These are phyloP conservation scores for Numenius phaeopus DNA, from an alignment of 2,797 vertebrate species.

Conservation along the genomic window DNA sequence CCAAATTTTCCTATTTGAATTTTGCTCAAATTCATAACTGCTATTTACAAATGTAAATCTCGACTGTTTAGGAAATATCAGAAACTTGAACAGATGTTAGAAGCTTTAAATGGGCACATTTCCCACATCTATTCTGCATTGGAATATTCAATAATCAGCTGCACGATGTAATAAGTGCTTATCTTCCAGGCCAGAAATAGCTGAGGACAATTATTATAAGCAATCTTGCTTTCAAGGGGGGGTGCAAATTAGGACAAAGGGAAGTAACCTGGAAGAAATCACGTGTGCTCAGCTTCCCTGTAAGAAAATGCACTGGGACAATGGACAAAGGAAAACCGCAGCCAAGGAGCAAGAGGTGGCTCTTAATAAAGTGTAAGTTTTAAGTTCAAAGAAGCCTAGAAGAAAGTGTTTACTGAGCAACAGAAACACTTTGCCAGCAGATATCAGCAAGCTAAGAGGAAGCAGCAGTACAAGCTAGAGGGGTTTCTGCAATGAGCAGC, in stretches of 20 bases:
- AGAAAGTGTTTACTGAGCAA: background rate
- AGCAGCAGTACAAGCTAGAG: background rate
- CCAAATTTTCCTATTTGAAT: conserved; percentile 38
- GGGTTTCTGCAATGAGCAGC: background rate
- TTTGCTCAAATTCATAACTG: background rate
- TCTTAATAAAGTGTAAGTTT: background rate
- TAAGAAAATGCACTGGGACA: background rate
- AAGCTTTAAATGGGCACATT: background rate
- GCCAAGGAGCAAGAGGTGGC: background rate
- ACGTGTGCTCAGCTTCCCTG: background rate
- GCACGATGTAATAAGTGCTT: fast-evolving
- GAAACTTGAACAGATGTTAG: background rate
- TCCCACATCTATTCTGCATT: background rate
- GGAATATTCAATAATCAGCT: background rate
- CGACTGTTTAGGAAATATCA: background rate
- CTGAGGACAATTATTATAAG: background rate
- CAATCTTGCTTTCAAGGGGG: background rate
- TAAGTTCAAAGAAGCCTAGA: background rate
- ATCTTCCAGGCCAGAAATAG: background rate
- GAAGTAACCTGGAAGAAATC: background rate
- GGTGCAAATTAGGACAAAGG: background rate
- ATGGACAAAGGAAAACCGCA: background rate
- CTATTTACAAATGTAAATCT: background rate
- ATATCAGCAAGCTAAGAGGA: background rate
- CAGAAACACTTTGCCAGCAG: background rate